Conservation (phyloP, 2,113 vertebrate genomes). For the Prunella himalayana region DNA sequence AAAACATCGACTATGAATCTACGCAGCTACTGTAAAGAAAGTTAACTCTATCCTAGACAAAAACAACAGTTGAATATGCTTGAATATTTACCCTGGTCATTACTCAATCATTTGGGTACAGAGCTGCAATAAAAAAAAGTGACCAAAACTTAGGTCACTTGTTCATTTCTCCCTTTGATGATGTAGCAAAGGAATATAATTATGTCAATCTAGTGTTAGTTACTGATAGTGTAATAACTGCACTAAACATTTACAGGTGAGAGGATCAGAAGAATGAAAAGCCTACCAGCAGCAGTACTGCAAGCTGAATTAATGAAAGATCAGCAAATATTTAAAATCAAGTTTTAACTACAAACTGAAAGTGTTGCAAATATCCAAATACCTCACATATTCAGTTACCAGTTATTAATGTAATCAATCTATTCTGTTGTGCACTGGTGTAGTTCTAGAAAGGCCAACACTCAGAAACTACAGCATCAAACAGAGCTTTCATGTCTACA, state of each 20-base stretch:
- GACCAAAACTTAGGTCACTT: neutral
- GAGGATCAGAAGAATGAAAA: neutral
- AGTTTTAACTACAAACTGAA: neutral
- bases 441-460: neutral
- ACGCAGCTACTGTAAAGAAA: neutral
- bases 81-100: neutral
- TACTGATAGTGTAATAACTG: neutral
- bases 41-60: neutral
- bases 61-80: neutral
- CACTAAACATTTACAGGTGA: neutral
- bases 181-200: neutral
- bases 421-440: neutral
- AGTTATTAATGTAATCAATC: neutral
- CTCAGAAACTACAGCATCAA: neutral
- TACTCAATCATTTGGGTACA: neutral
- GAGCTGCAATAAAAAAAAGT: neutral
- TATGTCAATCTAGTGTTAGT: neutral
- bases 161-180: neutral
- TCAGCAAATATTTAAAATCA: neutral
- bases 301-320: neutral
- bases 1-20: neutral
- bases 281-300: fast-evolving
- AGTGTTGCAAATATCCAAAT: neutral
- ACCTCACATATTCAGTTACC: neutral
- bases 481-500: neutral